Percentiles rank a stretch among this genome's conserved stretches.
Conservation (phyloP, 2,888 invertebrate genomes). For the Gryllus longicercus region DNA sequence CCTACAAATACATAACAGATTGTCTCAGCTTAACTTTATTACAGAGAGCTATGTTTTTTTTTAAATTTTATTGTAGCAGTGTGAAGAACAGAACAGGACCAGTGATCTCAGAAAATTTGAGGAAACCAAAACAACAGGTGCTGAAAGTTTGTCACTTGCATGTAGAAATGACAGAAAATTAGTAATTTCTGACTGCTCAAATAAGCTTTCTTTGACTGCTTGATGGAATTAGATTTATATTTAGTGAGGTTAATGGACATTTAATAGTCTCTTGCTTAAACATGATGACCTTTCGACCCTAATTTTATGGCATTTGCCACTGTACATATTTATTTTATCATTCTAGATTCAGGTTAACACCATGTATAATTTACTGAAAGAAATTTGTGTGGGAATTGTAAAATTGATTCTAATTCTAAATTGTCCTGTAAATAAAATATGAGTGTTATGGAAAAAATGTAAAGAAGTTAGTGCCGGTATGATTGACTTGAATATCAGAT, state of each 20-base stretch:
- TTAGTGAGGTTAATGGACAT: too few relatives aligned
- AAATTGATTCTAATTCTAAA: not conserved
- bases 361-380: not conserved
- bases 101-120: not conserved
- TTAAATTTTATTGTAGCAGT: not conserved
- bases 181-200: not conserved
- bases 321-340: not conserved
- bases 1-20: constrained; percentile 36
- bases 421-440: not conserved
- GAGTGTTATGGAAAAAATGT: not conserved
- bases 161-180: not conserved
- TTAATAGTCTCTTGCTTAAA: too few relatives aligned
- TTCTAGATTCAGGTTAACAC: not conserved
- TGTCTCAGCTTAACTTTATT: not conserved
- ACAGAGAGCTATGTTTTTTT: not conserved
- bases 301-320: not conserved
- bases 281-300: too few relatives aligned
- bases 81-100: not conserved
- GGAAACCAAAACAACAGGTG: not conserved
- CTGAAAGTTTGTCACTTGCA: constrained; percentile 1
- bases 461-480: not conserved
- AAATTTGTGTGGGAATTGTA: not conserved
- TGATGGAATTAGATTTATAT: not conserved
- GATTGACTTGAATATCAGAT: too few relatives aligned
- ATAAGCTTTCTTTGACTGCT: not conserved